Base-by-base conservation (phyloP, 2,888 invertebrate genomes). In the Podotricha telesiphe region DNA sequence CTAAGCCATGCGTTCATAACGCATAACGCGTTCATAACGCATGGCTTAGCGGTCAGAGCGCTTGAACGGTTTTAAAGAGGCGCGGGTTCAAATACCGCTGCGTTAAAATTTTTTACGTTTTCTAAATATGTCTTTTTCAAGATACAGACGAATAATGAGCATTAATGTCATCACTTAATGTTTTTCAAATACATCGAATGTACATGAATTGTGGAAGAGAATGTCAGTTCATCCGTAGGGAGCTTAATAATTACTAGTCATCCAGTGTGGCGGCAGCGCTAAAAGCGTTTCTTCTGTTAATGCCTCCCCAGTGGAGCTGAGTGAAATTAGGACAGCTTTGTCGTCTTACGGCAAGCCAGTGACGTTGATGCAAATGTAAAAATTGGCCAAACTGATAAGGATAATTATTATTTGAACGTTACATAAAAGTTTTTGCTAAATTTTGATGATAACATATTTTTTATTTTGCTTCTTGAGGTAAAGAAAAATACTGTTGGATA, bases 281-380 rank as follows among this genome's bases (percentile, higher is more conserved):
- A 74, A 74, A 74, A 75, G 72, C 73, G 71, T 71, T 73, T 75
- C 70, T 74, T 71, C 66, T 71, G 70, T 71, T 73, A 74, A 75
- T 73, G 66, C 65, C 70, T 74, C 75, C 71, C 74, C 70, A 45
- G 70, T 63, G 71, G 67, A 70, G 64, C 68, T 61, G 69, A 42
- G 45, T 67, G 63, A 70, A 74, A 73, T 73, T 75, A 74, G 72
- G 68, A 55, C 71, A 71, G 67, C 73, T 73, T 69, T 66, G 67
- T 71, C 53, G 58, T 65, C 63, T 71, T 65, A 53, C 62, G 45
- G 61, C 61, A 45, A 64, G 53, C 62, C 51, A 70, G 63, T 37
- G 50, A 47, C 22, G 56, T 53, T 67, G 55, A 59, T 59, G 51
- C 47, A 53, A 62, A 62, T 47, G 61, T 45, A 61, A 55, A 51